Evolutionary conservation across 1,140 invertebrate species (phyloP), one percentile per base, ranked within the genome.

Genomic region (Mycetomoellerius zeteki): DNA sequence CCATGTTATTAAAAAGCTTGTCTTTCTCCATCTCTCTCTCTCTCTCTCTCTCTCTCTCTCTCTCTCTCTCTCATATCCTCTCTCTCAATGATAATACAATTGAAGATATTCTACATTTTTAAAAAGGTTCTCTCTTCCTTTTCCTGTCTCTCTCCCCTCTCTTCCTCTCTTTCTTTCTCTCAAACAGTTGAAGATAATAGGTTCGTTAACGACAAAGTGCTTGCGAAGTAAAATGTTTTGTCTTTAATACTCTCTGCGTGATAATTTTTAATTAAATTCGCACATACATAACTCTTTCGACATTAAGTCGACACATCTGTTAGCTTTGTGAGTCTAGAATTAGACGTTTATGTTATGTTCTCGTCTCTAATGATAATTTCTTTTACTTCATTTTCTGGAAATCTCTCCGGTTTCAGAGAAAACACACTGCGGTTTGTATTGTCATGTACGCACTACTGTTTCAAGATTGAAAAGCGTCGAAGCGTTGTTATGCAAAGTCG

Each of bases 251-350:
- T 60, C 33, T 37, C 8, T 7, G 3, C 12, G 12, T 19, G 6
- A 56, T 30, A 73, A 75, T 58, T 58, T 58, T 60, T 75, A 43
- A 75, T 75, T 58, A 65, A 50, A 65, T 78, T 65, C 27, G 19
- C 19, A 27, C 14, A 12, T 30, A 56, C 52, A 43, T 43, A 43
- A 60, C 7, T 76, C 54, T 43, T 43, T 43, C 8, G 37, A 43
- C 37, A 43, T 43, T 43, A 10, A 5, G n/a, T 43, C 19, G 33
- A n/a, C 0, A 10, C 8, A 8, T 2, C 6, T 33, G 64, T 37
- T 33, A 19, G 19, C n/a, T 7, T 37, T 33, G 19, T 19, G 64
- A 37, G 5, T 65, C n/a, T 21, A 47, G 19, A 24, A 16, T 37
- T 24, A 2, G 47, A 14, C 27, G 2, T 56, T 8, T 56, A 33